Conservation (phyloP, 1,140 invertebrate species). For the Drosophila prosaltans region DNA sequence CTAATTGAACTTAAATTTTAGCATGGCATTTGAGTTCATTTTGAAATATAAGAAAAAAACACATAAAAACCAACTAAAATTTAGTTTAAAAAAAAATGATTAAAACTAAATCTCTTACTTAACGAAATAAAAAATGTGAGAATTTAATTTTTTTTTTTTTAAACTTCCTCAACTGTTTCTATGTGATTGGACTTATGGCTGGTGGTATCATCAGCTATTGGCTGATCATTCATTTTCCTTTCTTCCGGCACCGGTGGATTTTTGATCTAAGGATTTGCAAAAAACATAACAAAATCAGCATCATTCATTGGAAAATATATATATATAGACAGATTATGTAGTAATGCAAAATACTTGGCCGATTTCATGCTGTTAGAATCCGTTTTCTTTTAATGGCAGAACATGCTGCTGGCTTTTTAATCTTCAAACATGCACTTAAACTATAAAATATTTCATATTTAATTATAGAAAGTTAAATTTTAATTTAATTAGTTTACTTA, state of each 20-base stretch:
- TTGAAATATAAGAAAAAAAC: no score
- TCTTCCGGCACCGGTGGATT: neutral
- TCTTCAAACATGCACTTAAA: slow-evolving; percentile 33
- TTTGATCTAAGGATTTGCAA: neutral
- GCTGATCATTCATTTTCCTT: neutral
- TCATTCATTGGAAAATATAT: neutral
- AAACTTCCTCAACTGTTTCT: slow-evolving; percentile 1
- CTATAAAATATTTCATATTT: neutral
- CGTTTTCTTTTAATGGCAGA: neutral
- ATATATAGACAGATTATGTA: neutral
- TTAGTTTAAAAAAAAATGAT: neutral
- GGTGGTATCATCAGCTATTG: neutral
- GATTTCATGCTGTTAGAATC: neutral
- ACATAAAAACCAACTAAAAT: no score
- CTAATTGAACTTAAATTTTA: no score
- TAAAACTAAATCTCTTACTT: neutral
- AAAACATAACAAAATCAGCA: neutral
- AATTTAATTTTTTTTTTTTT: neutral
- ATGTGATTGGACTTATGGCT: slow-evolving; percentile 10
- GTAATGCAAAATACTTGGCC: neutral
- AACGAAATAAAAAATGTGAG: neutral
- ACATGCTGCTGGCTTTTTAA: neutral
- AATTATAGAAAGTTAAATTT: slow-evolving; percentile 30
- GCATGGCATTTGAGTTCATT: no score
- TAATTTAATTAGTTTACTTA: slow-evolving; percentile 25